Evolutionary conservation across 2,888 invertebrate species (phyloP), one percentile per base, ranked within the genome.

Genomic region (Caradrina clavipalpis): DNA sequence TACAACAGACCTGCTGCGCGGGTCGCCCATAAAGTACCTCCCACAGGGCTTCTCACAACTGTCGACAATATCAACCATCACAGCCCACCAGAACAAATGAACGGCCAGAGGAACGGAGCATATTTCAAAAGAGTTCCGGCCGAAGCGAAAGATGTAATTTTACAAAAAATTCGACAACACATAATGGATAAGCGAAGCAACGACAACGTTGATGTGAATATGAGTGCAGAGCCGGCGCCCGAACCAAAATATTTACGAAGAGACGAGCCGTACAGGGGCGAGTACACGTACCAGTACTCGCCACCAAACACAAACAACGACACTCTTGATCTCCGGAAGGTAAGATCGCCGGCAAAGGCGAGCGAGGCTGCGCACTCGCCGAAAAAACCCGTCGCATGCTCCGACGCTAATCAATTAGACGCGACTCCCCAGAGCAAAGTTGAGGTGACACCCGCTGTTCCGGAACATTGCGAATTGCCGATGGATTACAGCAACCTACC

Each of bases 401-500:
- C 84, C 78, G 81, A 56, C 53, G 72, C 72, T 60, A 87, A 86
- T 88, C 89, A 87, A 87, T 87, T 85, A 82, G 92, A 91, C 69
- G 78, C 91, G 84, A 84, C 85, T 84, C 88, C 90, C 55, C 92
- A 91, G 82, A 90, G 87, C 87, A 94, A 93, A 90, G 87, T 89
- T 80, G 92, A 92, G 77, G 87, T 87, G 81, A 80, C 85, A 79
- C 78, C 86, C 83, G 90, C 74, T 89, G 86, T 92, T 89, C 94
- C 95, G 90, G 95, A 95, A 92, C 94, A 91, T 59, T 94, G 95
- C 92, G 94, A 95, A 93, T 93, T 87, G 83, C 90, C 94, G 81
- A 95, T 94, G 94, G 95, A 96, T 92, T 96, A 96, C 92, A 95
- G 92, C 89, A 96, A 95, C 89, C 89, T 96, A 86, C 96, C 96